Conservation (phyloP, 2,113 vertebrate species). For the Malurus alboscapulatus region DNA sequence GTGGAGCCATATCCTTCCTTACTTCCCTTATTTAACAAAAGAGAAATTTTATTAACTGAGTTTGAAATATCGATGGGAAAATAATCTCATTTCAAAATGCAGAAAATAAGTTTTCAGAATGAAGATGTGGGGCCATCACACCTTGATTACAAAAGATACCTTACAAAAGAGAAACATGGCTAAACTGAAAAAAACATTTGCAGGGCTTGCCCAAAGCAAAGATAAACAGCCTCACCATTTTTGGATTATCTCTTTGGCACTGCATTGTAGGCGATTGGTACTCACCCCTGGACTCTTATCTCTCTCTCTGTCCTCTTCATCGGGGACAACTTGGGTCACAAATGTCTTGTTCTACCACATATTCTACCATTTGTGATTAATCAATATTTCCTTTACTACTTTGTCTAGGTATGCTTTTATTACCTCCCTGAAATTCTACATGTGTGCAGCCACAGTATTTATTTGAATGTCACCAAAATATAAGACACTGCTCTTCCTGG, state of each 20-base stretch:
- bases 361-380: neutral
- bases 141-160: neutral
- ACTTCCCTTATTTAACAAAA: neutral
- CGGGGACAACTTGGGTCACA: fast-evolving
- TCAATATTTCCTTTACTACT: neutral
- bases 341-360: neutral
- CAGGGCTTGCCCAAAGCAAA: neutral
- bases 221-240: neutral
- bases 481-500: neutral
- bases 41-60: neutral
- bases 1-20: neutral
- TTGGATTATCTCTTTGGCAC: neutral
- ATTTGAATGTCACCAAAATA: neutral
- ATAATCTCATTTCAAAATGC: neutral
- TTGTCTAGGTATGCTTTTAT: neutral
- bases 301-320: neutral
- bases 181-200: neutral
- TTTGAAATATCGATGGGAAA: neutral
- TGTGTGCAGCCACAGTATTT: neutral
- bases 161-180: neutral
- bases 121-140: neutral
- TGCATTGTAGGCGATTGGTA: neutral
- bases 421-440: neutral
- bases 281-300: neutral
- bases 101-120: neutral